phyloP scores from a whole-genome alignment of 2,888 invertebrate species.

The Eupithecia dodoneata region DNA sequence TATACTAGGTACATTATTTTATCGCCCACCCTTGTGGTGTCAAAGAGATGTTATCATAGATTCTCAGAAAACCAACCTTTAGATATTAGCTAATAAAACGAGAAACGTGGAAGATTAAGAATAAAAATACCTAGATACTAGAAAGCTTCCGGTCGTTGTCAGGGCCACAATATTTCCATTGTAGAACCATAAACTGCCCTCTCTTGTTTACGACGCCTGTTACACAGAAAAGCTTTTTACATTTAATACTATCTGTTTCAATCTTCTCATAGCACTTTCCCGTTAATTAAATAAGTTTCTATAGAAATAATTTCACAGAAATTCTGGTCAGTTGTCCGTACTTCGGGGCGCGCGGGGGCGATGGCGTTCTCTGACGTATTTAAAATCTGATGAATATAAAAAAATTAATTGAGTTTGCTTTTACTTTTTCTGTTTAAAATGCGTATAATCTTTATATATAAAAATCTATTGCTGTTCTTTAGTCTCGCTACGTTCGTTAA shows the following conservation, averaged over 20 bases:
- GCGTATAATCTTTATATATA: too few relatives aligned
- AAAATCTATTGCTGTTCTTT: too few relatives aligned
- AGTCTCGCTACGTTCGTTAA: too few relatives aligned
- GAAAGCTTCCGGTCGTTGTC: neutral
- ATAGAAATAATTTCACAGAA: conserved; percentile 48
- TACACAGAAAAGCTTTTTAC: conserved; percentile 32
- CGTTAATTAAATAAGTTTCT: conserved; percentile 60
- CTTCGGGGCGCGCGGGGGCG: neutral
- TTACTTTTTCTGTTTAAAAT: neutral
- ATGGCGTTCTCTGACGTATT: neutral
- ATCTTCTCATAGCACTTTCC: conserved; percentile 23
- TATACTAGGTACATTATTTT: neutral
- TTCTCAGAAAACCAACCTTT: neutral
- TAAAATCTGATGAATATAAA: neutral
- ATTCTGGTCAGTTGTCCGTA: neutral
- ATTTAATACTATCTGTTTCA: conserved; percentile 32
- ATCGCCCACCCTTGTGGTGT: neutral
- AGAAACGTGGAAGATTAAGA: neutral
- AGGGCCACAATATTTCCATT: conserved; percentile 15
- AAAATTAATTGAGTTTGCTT: neutral
- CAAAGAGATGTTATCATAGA: neutral
- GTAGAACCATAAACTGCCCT: conserved; percentile 26
- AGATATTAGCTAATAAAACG: neutral
- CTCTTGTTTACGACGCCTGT: conserved; percentile 26
- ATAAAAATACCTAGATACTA: neutral